phyloP scores from a whole-genome alignment of 2,113 vertebrate genomes.

The Enhydra lutris region DNA sequence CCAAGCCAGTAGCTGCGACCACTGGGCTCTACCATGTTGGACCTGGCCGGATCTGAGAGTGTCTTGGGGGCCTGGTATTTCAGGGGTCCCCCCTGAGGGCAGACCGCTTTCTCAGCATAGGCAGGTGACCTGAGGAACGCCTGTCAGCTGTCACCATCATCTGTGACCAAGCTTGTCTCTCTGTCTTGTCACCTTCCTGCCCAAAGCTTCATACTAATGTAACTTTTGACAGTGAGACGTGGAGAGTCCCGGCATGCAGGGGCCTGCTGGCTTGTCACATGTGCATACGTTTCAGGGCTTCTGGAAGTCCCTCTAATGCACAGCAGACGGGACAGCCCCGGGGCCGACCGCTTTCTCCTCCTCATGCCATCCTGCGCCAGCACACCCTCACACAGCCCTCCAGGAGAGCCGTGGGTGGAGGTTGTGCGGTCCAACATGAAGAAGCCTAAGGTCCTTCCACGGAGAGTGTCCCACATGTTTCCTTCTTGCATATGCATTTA shows the following conservation, averaged over 20 bases:
- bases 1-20: background rate
- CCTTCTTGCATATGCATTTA: background rate
- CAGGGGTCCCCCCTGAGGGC: background rate
- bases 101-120: background rate
- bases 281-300: fast-evolving
- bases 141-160: fast-evolving
- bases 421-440: background rate
- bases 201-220: background rate
- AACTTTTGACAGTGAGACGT: background rate
- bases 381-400: fast-evolving
- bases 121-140: background rate
- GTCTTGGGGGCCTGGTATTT: background rate
- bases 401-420: too few species aligned
- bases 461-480: background rate
- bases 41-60: background rate
- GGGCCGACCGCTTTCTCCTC: fast-evolving
- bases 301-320: background rate
- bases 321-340: fast-evolving
- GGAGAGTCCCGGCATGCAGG: fast-evolving
- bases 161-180: too few species aligned
- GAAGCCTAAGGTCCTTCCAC: background rate
- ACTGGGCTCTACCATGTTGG: fast-evolving
- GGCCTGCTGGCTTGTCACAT: fast-evolving
- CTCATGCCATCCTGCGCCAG: background rate
- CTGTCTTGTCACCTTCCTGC: background rate